These are phyloP conservation scores for Fistularia commersonii DNA, from an alignment of 2,797 vertebrate genomes.

Conservation along the genomic window DNA sequence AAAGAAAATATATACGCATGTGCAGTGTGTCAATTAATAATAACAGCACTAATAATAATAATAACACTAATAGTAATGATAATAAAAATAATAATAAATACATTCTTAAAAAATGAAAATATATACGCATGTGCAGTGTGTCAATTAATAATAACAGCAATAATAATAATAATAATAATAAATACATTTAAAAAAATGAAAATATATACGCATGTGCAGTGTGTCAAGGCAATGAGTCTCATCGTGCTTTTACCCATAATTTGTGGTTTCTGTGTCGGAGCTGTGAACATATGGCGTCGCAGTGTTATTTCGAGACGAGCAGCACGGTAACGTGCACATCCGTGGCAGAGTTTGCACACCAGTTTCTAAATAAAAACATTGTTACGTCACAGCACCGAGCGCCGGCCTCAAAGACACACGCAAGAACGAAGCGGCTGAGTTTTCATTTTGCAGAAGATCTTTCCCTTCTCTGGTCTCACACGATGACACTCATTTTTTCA, in stretches of 20 bases:
- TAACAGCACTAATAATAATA: no score
- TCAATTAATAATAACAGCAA: no score
- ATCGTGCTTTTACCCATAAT: constrained; percentile 35
- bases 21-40: no score
- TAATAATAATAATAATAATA: constrained; percentile 36
- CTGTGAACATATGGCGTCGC: constrained; percentile 19
- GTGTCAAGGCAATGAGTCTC: constrained; percentile 54
- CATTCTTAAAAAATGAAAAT: no score
- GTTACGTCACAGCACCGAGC: constrained; percentile 11
- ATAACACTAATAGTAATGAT: no score
- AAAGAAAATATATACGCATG: no score
- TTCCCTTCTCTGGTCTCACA: not conserved
- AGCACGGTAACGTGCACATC: constrained; percentile 39
- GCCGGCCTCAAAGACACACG: constrained; percentile 6
- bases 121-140: no score
- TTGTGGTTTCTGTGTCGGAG: constrained; percentile 28
- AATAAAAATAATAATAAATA: no score
- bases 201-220: not conserved
- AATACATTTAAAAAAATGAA: constrained; percentile 13
- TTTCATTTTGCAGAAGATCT: no score
- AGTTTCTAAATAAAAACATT: constrained; percentile 45
- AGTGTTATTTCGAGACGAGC: constrained; percentile 27
- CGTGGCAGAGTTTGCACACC: constrained; percentile 24
- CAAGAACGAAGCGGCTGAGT: not conserved
- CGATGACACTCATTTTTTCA: constrained; percentile 1